Evolutionary conservation across 2,888 invertebrate species (phyloP), one percentile per base, ranked within the genome.

Genomic region (Brenthis hecate): DNA sequence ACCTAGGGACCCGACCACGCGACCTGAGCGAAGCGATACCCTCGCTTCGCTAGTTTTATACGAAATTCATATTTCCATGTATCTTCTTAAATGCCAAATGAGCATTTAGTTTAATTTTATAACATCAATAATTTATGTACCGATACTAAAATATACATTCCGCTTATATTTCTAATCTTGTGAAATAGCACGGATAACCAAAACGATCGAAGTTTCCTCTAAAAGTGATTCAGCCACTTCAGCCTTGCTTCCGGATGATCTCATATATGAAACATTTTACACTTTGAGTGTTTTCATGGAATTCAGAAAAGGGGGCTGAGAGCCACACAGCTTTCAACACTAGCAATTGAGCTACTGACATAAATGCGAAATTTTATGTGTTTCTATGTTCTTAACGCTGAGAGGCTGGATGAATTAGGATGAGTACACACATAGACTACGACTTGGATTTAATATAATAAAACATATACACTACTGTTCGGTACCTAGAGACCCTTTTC

Each of bases 221-320:
- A 53, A 53, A 61, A 58, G 58, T 63, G 63, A 63, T 32, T 70
- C 66, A 66, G 50, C 47, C 23, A 65, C 57, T 57, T 36, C 51
- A 50, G 19, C 36, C 13, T 53, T 11, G 58, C 43, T 63, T 56
- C 66, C 70, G 58, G 70, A 63, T 70, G 70, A 70, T 66, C 62
- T 70, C 70, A 66, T 53, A 19, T 63, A 32, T 36, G 28, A 62
- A 66, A 57, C 61, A 55, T 63, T n/a, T 32, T 50, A 23, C 50
- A 60, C 6, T 60, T 50, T 28, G 60, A 60, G 50, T 60, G 28
- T 50, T 60, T 60, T 60, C 50, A 50, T 43, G 13, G 60, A 60
- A 60, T 50, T 50, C 50, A 60, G n/a, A 13, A 60, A 28, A 60
- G 50, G 50, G 50, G 60, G 50, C 50, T 16, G 50, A 50, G 13